These are phyloP conservation scores for Morpho achilles DNA, from an alignment of 2,888 invertebrate species.

Conservation along the genomic window DNA sequence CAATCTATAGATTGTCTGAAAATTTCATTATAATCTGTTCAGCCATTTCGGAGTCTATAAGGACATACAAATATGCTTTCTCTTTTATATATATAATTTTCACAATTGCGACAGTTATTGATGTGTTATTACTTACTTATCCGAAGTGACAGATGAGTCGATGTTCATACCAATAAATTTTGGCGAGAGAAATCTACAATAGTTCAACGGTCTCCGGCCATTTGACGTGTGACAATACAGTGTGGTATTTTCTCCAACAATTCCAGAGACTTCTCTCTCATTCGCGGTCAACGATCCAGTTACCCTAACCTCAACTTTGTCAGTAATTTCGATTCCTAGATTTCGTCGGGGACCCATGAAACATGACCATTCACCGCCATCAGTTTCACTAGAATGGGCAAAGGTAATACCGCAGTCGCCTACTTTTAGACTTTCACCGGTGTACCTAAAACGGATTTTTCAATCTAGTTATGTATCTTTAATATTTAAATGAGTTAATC, in stretches of 20 bases:
- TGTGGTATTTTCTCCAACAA: slow-evolving; percentile 40
- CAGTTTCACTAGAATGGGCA: slow-evolving; percentile 40
- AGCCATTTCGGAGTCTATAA: too few relatives aligned
- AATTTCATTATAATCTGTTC: too few relatives aligned
- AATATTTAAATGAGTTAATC: too few relatives aligned
- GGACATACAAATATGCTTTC: too few relatives aligned
- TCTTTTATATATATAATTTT: too few relatives aligned
- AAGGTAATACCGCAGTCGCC: slow-evolving; percentile 72
- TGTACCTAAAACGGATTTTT: slow-evolving; percentile 47
- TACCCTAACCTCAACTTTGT: slow-evolving; percentile 53
- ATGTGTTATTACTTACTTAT: slow-evolving; percentile 50
- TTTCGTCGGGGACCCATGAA: slow-evolving; percentile 62
- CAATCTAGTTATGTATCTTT: not conserved
- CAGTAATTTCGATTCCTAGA: slow-evolving; percentile 54
- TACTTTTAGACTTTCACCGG: slow-evolving; percentile 55
- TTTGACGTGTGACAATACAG: slow-evolving; percentile 66
- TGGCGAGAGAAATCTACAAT: slow-evolving; percentile 70
- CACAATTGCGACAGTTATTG: not conserved
- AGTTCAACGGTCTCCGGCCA: slow-evolving; percentile 56
- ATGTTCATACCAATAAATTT: slow-evolving; percentile 55
- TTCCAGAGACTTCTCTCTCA: slow-evolving; percentile 36
- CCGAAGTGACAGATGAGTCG: slow-evolving; percentile 51
- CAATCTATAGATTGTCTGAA: too few relatives aligned
- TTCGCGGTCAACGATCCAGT: slow-evolving; percentile 64
- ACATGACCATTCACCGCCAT: slow-evolving; percentile 67